A percentile compares a stretch with the other conserved stretches of the same genome.
phyloP scores from a whole-genome alignment of 2,888 invertebrate species.

The Aelia acuminata region DNA sequence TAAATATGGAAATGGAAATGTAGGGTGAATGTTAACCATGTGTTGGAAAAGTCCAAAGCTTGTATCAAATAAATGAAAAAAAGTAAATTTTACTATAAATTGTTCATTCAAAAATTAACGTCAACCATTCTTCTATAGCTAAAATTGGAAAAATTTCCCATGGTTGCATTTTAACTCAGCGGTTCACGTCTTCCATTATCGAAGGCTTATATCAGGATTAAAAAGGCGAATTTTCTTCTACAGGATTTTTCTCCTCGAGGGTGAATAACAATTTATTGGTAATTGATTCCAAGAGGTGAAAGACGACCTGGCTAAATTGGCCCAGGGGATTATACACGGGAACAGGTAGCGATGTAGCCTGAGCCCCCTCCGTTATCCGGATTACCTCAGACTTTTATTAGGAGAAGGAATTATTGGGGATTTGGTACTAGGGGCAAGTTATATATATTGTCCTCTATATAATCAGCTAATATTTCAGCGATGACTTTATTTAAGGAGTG shows the following conservation, averaged over 20 bases:
- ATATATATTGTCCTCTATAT: constrained; percentile 36
- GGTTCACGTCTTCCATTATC: background rate
- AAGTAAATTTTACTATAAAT: no score
- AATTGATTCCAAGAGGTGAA: constrained; percentile 46
- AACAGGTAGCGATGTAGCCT: constrained; percentile 27
- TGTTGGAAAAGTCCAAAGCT: no score
- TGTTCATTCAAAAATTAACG: no score
- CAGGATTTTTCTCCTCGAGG: background rate
- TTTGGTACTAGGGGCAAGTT: constrained; percentile 21
- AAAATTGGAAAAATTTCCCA: background rate
- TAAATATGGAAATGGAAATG: no score
- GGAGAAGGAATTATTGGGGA: constrained; percentile 45
- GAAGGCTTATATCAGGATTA: background rate
- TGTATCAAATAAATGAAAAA: no score
- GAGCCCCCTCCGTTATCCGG: constrained; percentile 2
- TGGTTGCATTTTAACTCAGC: no score
- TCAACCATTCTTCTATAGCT: background rate
- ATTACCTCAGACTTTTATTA: constrained; percentile 40
- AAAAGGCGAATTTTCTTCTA: background rate
- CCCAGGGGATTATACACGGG: background rate
- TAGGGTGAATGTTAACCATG: no score
- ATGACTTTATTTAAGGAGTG: constrained; percentile 49
- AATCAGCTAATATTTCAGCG: constrained; percentile 40
- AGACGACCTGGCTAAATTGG: constrained; percentile 38
- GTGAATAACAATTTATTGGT: constrained; percentile 27